Evolutionary conservation across 2,113 vertebrate species (phyloP).

Genomic region (Corythaeola cristata): DNA sequence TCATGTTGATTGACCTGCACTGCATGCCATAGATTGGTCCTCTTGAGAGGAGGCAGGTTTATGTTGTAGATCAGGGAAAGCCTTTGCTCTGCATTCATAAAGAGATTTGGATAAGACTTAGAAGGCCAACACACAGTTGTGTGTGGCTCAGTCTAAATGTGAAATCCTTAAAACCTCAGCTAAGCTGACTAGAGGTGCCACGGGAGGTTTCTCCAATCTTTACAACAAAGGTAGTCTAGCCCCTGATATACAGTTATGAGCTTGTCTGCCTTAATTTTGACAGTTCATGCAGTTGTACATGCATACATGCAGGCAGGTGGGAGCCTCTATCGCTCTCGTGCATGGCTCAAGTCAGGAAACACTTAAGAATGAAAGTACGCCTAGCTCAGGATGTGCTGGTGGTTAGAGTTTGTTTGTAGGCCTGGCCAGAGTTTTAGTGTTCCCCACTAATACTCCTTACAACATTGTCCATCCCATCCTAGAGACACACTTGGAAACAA

Average conservation of each 20-base stretch:
- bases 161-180: neutral
- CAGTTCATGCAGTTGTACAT: neutral
- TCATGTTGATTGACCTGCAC: neutral
- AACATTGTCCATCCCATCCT: neutral
- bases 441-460: neutral
- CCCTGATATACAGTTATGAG: neutral
- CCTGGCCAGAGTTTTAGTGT: neutral
- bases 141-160: neutral
- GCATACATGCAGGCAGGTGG: accelerated
- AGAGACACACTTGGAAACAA: neutral
- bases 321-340: accelerated
- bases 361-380: neutral
- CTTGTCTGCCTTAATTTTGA: neutral
- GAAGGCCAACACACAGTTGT: neutral
- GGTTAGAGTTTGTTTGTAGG: neutral
- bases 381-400: neutral
- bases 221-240: neutral
- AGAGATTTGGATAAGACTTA: neutral
- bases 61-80: neutral
- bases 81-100: neutral
- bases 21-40: neutral
- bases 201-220: neutral
- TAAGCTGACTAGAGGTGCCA: neutral
- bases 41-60: neutral
- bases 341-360: neutral